These are phyloP conservation scores for Melangyna quadrimaculata DNA, from an alignment of 2,888 invertebrate genomes.

Conservation along the genomic window DNA sequence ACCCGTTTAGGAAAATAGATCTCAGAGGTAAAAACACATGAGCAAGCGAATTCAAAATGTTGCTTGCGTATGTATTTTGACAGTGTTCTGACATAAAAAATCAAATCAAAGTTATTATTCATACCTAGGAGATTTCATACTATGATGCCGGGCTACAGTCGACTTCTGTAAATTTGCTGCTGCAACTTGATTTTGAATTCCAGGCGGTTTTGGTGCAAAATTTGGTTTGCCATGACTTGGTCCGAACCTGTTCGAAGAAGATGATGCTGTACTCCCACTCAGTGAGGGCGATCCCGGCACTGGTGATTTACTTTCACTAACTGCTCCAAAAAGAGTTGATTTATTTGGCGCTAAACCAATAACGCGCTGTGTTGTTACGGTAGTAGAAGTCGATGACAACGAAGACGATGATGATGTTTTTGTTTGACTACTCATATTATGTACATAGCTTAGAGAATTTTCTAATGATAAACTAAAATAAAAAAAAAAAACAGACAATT, in stretches of 20 bases:
- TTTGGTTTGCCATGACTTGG: conserved; percentile 89
- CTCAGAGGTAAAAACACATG: no score
- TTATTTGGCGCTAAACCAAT: conserved; percentile 79
- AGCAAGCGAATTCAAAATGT: no score
- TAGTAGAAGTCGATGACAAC: conserved; percentile 60
- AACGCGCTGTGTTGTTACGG: conserved; percentile 73
- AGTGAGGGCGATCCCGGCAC: conserved; percentile 68
- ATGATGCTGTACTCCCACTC: conserved; percentile 43
- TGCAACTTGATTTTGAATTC: conserved; percentile 80
- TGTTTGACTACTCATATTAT: conserved; percentile 78
- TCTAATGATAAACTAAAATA: conserved; percentile 80
- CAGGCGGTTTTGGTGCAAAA: conserved; percentile 91
- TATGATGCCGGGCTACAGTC: conserved; percentile 88
- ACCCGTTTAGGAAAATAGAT: no score
- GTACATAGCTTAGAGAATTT: conserved; percentile 79
- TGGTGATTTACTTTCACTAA: conserved; percentile 78
- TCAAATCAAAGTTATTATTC: conserved; percentile 2
- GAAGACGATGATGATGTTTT: conserved; percentile 75
- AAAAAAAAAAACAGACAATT: conserved; percentile 67
- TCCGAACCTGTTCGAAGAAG: conserved; percentile 70
- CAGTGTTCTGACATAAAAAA: no score
- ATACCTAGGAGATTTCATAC: conserved; percentile 90
- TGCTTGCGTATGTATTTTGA: no score
- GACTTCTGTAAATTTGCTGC: conserved; percentile 79
- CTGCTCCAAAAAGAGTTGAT: conserved; percentile 78